These are phyloP conservation scores for Bos taurus DNA, from an alignment of 2,113 vertebrate species.

Conservation along the genomic window ARS-UCD2.0 NC_037335.1:99028501-99029000, in stretches of 20 bases:
- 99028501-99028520: neutral
- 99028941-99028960: neutral
- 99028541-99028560: neutral
- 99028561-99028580: neutral
- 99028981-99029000: neutral
- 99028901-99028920: neutral
- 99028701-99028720: neutral
- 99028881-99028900: fast-evolving
- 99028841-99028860: neutral
- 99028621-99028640: neutral
- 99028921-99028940: neutral
- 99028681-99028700: neutral
- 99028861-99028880: neutral
- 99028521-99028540: neutral
- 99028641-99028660: neutral
- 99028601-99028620: neutral
- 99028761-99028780: neutral
- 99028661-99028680: neutral
- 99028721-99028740: neutral
- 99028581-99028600: neutral
- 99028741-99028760: neutral
- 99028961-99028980: neutral
- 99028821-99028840: neutral
- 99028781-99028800: neutral
- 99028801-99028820: neutral